phyloP scores from a whole-genome alignment of 2,797 vertebrate species.

The Anniella stebbinsi region DNA sequence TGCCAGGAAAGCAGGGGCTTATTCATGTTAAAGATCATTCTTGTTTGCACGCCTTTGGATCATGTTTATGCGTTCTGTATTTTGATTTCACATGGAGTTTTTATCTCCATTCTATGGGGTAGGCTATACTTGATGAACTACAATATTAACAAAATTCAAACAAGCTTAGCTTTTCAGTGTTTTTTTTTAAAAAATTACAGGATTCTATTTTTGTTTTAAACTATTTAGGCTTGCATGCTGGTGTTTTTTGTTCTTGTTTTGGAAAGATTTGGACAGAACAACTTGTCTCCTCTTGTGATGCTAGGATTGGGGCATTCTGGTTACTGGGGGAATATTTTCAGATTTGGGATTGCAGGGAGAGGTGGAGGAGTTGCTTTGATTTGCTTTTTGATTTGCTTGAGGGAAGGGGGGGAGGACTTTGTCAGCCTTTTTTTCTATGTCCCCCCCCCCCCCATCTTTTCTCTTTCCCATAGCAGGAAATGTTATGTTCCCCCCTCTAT shows the following conservation, averaged over 20 bases:
- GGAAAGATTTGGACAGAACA: background rate
- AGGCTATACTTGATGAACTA: background rate
- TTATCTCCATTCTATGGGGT: conserved; percentile 22
- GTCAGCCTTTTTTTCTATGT: background rate
- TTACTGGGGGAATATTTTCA: conserved; percentile 18
- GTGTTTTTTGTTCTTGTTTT: background rate
- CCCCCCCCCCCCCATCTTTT: background rate
- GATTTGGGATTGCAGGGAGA: background rate
- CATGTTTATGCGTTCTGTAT: background rate
- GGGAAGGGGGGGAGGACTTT: background rate
- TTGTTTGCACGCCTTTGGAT: background rate
- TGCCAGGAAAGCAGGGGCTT: background rate
- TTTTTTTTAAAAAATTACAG: background rate
- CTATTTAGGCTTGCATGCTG: background rate
- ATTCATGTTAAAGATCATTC: background rate
- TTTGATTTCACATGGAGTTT: background rate
- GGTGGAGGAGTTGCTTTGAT: background rate
- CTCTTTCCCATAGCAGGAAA: conserved; percentile 15
- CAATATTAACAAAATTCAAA: background rate
- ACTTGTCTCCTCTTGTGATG: background rate
- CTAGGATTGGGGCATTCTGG: conserved; percentile 16
- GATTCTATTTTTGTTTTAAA: background rate
- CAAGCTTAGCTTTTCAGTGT: background rate
- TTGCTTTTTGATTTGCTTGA: background rate
- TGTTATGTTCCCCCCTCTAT: conserved; percentile 24